Evolutionary conservation across 2,113 vertebrate genomes (phyloP).

Genomic region (Oceanites oceanicus): DNA sequence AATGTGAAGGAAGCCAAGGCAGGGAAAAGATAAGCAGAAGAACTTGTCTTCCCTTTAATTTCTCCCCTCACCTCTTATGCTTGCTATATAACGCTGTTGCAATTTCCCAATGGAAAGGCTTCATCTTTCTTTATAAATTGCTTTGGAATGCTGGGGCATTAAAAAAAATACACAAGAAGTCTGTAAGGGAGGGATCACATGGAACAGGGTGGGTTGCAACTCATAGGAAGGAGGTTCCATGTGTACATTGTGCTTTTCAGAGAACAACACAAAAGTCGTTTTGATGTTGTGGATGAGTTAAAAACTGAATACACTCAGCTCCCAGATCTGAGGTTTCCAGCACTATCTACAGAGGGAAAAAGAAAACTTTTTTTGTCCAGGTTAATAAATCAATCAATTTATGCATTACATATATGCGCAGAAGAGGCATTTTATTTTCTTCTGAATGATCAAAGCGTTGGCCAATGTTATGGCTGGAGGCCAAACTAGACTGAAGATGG

Average conservation of each 20-base stretch:
- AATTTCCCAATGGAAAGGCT: background rate
- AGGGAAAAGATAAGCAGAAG: background rate
- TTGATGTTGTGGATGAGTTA: background rate
- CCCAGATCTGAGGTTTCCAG: background rate
- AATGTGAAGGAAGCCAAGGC: background rate
- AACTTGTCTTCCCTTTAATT: background rate
- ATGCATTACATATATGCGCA: background rate
- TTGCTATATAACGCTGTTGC: background rate
- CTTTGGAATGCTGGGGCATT: background rate
- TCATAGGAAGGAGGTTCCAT: background rate
- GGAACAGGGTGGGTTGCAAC: background rate
- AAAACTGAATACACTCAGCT: background rate
- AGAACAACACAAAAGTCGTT: background rate
- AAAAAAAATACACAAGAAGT: background rate
- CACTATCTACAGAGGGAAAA: background rate
- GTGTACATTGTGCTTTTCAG: background rate
- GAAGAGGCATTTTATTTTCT: conserved; percentile 23
- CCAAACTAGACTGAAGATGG: conserved; percentile 55
- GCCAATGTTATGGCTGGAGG: conserved; percentile 18
- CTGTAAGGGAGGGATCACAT: background rate
- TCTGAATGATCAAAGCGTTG: conserved; percentile 23
- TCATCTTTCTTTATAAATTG: background rate
- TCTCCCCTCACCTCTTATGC: background rate
- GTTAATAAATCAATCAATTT: conserved; percentile 12
- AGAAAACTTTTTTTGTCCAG: background rate